Conservation (phyloP, 2,888 invertebrate species). For the Cosmia pyralina region DNA sequence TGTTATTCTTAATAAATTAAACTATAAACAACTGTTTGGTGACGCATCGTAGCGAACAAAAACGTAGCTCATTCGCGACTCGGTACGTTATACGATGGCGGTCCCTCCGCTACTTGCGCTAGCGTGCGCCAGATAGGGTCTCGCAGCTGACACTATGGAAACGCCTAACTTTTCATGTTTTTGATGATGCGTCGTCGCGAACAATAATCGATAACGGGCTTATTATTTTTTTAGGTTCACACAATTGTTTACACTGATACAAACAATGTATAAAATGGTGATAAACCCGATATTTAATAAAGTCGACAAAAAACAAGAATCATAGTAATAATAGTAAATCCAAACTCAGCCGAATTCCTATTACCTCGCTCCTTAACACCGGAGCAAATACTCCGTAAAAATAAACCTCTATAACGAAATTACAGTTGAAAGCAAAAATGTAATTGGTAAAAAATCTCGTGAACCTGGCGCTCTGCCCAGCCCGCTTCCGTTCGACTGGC, state of each 20-base stretch:
- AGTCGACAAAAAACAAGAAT: not conserved
- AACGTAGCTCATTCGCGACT: too few relatives aligned
- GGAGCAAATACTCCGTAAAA: conserved; percentile 1
- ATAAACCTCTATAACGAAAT: conserved; percentile 24
- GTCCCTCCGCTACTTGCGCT: too few relatives aligned
- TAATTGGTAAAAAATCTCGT: conserved; percentile 27
- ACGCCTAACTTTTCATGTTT: too few relatives aligned
- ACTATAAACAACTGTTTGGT: too few relatives aligned
- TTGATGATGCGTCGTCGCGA: too few relatives aligned
- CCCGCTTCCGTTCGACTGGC: conserved; percentile 25
- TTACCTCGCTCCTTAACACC: not conserved
- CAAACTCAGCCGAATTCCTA: conserved; percentile 1
- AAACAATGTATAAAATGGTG: too few relatives aligned
- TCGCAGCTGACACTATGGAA: too few relatives aligned
- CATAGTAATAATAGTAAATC: not conserved
- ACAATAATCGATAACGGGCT: too few relatives aligned
- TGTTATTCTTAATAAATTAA: too few relatives aligned
- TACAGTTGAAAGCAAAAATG: conserved; percentile 22
- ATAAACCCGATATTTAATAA: not conserved
- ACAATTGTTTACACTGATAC: not conserved
- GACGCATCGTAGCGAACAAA: too few relatives aligned
- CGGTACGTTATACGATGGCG: too few relatives aligned
- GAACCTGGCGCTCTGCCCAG: conserved; percentile 48
- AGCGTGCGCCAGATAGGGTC: too few relatives aligned
- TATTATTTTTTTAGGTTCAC: not conserved